Conservation (phyloP, 2,113 vertebrate species). For the Tilapia sparmanii region DNA sequence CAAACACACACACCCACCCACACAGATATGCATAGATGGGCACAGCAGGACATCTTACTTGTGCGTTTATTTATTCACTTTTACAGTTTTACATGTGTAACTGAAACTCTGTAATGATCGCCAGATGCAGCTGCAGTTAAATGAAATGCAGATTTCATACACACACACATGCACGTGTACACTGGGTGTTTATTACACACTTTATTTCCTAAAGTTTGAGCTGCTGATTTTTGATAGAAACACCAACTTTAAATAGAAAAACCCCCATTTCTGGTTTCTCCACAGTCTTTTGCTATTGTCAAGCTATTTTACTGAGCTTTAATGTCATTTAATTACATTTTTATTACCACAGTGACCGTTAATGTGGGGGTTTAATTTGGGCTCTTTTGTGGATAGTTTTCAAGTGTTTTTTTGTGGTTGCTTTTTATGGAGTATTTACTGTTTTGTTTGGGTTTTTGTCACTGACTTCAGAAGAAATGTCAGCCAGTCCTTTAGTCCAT, state of each 20-base stretch:
- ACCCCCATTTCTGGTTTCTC: not conserved
- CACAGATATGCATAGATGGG: not conserved
- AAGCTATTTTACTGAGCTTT: not conserved
- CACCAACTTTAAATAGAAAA: not conserved
- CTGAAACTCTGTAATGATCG: not conserved
- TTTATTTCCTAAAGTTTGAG: not conserved
- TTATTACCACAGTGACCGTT: not conserved
- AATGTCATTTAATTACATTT: not conserved
- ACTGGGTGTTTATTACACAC: not conserved
- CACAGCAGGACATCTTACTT: not conserved
- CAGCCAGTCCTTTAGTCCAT: not conserved
- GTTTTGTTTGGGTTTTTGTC: not conserved
- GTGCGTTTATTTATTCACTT: not conserved
- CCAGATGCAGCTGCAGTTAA: not conserved
- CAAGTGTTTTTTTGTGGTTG: not conserved
- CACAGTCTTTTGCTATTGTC: not conserved
- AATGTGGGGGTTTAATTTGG: not conserved
- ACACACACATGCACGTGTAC: not conserved
- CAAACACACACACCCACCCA: not conserved
- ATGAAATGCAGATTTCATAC: not conserved
- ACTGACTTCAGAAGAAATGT: not conserved
- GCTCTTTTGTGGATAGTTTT: not conserved
- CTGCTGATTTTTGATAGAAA: not conserved
- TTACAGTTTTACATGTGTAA: not conserved
- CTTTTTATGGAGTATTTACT: not conserved